phyloP scores from a whole-genome alignment of 2,888 invertebrate species.

The Bembecia ichneumoniformis region DNA sequence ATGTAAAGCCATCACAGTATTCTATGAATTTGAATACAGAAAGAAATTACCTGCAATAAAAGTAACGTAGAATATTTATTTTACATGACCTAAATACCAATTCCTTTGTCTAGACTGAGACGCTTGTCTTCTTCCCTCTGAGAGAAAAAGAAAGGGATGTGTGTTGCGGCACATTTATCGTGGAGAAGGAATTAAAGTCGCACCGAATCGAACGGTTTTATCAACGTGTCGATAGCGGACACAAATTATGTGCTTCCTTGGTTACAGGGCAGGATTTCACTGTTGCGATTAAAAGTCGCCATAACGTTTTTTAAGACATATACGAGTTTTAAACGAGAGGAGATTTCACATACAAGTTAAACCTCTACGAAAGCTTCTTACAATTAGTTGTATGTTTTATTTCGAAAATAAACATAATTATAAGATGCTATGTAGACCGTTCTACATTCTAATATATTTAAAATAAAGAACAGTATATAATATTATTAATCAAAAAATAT shows the following conservation, averaged over 20 bases:
- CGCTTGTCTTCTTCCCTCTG: conserved; percentile 25
- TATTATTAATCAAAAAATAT: too few relatives aligned
- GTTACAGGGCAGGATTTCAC: conserved; percentile 11
- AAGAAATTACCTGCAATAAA: background rate
- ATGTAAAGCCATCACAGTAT: too few relatives aligned
- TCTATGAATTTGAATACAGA: too few relatives aligned
- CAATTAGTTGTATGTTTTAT: too few relatives aligned
- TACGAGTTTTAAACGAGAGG: too few relatives aligned
- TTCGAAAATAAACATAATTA: too few relatives aligned
- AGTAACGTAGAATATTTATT: background rate
- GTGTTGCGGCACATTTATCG: conserved; percentile 52
- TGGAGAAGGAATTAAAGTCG: conserved; percentile 67
- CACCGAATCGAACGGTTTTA: conserved; percentile 66
- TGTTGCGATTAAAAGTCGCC: background rate
- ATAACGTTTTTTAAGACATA: too few relatives aligned
- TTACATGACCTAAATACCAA: background rate
- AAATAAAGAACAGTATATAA: too few relatives aligned
- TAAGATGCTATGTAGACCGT: too few relatives aligned
- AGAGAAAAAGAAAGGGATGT: conserved; percentile 29
- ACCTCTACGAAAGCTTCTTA: too few relatives aligned
- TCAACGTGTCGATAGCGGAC: conserved; percentile 68
- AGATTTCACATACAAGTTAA: too few relatives aligned
- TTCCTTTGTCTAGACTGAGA: background rate
- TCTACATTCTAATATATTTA: too few relatives aligned
- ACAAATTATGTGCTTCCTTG: conserved; percentile 68